Evolutionary conservation across 2,797 vertebrate species (phyloP).

Genomic region (Rhabdomys pumilio): DNA sequence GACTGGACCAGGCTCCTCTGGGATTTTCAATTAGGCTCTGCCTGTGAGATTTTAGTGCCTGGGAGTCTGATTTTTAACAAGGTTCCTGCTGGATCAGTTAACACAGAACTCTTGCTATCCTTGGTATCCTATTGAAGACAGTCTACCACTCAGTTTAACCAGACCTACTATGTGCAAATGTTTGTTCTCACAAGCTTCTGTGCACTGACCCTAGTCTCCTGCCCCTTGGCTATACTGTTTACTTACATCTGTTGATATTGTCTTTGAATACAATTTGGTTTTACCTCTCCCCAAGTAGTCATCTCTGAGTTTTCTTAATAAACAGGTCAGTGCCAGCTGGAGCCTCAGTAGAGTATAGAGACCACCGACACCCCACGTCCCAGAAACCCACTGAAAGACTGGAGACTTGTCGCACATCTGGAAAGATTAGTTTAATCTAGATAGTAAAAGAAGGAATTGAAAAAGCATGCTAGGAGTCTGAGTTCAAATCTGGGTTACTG

Average conservation of each 20-base stretch:
- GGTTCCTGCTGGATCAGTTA: not conserved
- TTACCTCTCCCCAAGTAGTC: not conserved
- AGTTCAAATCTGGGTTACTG: slow-evolving; percentile 22
- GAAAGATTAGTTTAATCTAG: slow-evolving; percentile 42
- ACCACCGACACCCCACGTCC: not conserved
- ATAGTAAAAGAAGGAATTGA: not conserved
- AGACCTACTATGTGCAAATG: not conserved
- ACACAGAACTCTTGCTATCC: not conserved
- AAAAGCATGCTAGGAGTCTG: slow-evolving; percentile 5
- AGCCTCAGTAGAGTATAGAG: not conserved
- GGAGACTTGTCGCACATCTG: not conserved
- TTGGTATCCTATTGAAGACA: not conserved
- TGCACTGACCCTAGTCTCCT: not conserved
- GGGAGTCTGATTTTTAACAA: not conserved
- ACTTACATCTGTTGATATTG: not conserved
- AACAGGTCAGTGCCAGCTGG: not conserved
- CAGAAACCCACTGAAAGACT: not conserved
- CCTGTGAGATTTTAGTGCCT: not conserved
- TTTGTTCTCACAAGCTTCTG: not conserved
- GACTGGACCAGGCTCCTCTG: not conserved
- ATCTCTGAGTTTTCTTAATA: not conserved
- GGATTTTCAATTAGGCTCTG: not conserved
- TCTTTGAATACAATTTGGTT: not conserved
- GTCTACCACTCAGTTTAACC: not conserved
- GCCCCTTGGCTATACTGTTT: not conserved